Base-by-base conservation (phyloP, 1,140 invertebrate genomes). In the Zophobas morio region DNA sequence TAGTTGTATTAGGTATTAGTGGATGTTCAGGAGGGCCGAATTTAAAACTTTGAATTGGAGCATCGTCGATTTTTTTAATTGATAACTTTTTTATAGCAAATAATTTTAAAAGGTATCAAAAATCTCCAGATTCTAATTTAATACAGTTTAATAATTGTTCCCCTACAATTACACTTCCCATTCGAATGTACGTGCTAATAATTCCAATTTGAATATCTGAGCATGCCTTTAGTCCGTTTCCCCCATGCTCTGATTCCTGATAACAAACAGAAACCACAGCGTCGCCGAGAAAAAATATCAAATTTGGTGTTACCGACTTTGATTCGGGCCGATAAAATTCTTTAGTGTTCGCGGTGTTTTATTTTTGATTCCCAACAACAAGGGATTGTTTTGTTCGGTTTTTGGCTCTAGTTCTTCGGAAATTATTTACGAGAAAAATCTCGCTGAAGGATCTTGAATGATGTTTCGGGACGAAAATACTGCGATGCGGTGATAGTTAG, bases 391-490 rank as follows among this genome's bases (percentile, higher is more conserved):
- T 54, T 73, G 71, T 73, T 73, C 71, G 47, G 54, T 56, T 73
- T 73, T 72, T 72, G 70, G 70, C 70, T 33, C 70, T 53, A 73
- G 37, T n/a, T 73, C 71, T 6, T 56, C 49, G 20, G 56, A 53
- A 73, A 73, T 54, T 56, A 73, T 73, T 73, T 66, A 66, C 39
- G 60, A 66, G 60, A 66, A 66, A 66, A 66, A 66, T 66, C 60
- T 66, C 8, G 35, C 6, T 39, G 8, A n/a, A 40, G 5, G 35
- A 66, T 66, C 60, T 66, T n/a, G 60, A 42, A 42, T 36, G 60
- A 39, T 66, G 60, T 66, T 20, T n/a, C 33, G 60, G 2, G 60
- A 46, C 60, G 8, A 42, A 66, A 66, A 66, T 66, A 66, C 20
- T 39, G 8, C 60, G 60, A 66, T 66, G 37, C 42, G 56, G 6